Base-by-base conservation (phyloP, 2,113 vertebrate genomes). In the Lucifuga dentata region DNA sequence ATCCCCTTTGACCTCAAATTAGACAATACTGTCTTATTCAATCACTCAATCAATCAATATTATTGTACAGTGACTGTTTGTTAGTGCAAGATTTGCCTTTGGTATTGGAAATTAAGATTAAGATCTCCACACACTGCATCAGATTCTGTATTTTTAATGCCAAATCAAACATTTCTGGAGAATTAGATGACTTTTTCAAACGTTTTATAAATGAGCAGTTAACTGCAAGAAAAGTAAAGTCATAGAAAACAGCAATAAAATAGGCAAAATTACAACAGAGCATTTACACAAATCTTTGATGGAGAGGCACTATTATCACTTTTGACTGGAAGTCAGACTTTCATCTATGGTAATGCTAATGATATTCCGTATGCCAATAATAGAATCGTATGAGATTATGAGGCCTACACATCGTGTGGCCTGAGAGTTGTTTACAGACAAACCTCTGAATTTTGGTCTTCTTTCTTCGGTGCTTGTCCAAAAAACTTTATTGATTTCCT, bases 401-500 rank as follows among this genome's bases (percentile, higher is more conserved):
- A 60, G 23, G 52, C 11, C 23, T 59, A 38, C 32, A 72, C 57
- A 46, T 39, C 57, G 55, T 74, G 69, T 76, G 73, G 63, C 55
- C 43, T 49, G 46, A 74, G 26, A 49, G 52, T 56, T 86, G 78
- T 89, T 91, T 84, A 86, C 52, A 76, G 78, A 59, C 72, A 20
- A 81, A 78, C 24, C 51, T 23, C 15, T 55, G 23, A 35, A 23
- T 44, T 61, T 57, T 13, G 0, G 23, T 45, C 19, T 51, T 17
- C 53, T 60, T 53, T 71, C 20, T 46, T 70, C 73, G 59, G 60
- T 73, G 64, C 60, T 55, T 57, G 39, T 68, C 19, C 46, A 48
- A 49, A 72, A 44, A 60, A 11, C 13, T 11, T 17, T 6, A 23
- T 26, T 19, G 10, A 21, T 48, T 55, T 53, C 6, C 12, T n/a